Conservation (phyloP, 2,113 vertebrate species). For the Rhegmatorhina hoffmannsi region DNA sequence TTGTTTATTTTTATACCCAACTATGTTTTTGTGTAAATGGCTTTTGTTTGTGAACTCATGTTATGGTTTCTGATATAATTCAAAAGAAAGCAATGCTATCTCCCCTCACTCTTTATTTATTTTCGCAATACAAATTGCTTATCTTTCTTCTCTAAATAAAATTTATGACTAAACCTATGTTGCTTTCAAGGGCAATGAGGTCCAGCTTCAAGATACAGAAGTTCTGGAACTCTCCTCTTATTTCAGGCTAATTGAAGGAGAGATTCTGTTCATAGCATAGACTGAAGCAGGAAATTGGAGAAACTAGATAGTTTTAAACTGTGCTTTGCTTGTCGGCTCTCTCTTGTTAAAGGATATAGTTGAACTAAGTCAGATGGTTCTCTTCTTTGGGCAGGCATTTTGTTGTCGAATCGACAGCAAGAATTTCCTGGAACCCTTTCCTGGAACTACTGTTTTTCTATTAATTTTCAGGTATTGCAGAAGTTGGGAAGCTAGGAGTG, state of each 20-base stretch:
- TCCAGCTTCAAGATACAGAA: background rate
- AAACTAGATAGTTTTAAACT: background rate
- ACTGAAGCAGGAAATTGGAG: background rate
- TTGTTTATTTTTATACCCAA: background rate
- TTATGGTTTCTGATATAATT: background rate
- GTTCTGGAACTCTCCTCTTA: background rate
- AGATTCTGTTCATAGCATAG: background rate
- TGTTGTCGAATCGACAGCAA: background rate
- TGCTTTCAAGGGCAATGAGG: background rate
- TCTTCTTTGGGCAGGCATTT: background rate
- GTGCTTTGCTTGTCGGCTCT: background rate
- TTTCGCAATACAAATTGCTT: background rate
- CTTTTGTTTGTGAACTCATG: background rate
- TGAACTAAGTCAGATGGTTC: background rate
- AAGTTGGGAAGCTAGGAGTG: background rate
- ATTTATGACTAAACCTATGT: background rate
- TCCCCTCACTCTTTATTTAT: background rate
- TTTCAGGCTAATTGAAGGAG: background rate
- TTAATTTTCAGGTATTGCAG: background rate
- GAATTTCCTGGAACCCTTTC: background rate
- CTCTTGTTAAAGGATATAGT: background rate
- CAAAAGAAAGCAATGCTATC: background rate
- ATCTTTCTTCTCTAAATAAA: constrained; percentile 40
- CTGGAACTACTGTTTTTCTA: background rate
- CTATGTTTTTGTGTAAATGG: background rate